Conservation (phyloP, 2,888 invertebrate genomes). For the Stenotaenia linearis region DNA sequence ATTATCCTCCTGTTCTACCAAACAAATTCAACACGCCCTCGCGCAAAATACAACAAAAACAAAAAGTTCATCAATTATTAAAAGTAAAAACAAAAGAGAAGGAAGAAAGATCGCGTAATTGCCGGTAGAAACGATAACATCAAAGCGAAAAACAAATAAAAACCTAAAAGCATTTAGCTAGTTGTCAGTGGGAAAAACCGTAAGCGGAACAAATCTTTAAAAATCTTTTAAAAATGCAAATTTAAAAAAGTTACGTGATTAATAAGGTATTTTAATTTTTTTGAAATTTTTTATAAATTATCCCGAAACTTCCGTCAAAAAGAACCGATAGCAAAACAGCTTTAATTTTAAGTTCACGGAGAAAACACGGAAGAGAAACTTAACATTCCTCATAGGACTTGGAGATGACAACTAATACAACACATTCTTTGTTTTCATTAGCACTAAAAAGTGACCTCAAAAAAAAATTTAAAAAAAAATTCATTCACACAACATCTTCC, state of each 20-base stretch:
- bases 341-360: background rate
- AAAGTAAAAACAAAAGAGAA: background rate
- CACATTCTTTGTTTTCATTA: background rate
- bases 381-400: background rate
- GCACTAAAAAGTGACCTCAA: background rate
- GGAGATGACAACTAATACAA: background rate
- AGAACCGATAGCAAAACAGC: background rate
- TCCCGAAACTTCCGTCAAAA: too few species aligned
- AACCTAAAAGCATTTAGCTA: background rate
- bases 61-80: background rate
- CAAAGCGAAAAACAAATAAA: background rate
- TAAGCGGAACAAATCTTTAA: too few species aligned
- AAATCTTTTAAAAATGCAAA: too few species aligned
- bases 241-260: too few species aligned
- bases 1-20: background rate
- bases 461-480: background rate
- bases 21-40: background rate
- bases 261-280: too few species aligned
- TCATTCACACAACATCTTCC: background rate
- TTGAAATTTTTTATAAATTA: too few species aligned
- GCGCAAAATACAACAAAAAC: background rate
- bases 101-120: background rate
- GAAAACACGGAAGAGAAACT: background rate
- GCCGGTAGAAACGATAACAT: background rate
- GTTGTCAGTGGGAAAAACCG: too few species aligned